A percentile compares a stretch with the other conserved stretches of the same genome.
phyloP scores from a whole-genome alignment of 2,888 invertebrate species.

The Nymphalis urticae region DNA sequence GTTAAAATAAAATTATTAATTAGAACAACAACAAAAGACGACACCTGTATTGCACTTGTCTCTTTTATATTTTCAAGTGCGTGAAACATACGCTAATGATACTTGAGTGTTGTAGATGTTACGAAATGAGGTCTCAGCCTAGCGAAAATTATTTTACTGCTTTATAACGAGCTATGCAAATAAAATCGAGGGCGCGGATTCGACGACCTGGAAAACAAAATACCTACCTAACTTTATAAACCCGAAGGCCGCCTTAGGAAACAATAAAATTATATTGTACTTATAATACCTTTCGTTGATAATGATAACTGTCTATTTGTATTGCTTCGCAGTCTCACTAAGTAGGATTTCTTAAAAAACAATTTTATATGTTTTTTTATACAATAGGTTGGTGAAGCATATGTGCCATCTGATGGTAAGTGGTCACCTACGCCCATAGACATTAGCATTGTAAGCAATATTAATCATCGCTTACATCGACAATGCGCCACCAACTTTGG shows the following conservation, averaged over 20 bases:
- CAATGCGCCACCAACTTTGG: no score
- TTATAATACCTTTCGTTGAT: not conserved
- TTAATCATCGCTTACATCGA: no score
- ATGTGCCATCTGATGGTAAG: no score
- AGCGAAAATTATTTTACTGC: constrained; percentile 24
- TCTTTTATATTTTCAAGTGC: constrained; percentile 21
- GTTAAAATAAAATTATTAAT: no score
- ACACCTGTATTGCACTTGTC: constrained; percentile 1
- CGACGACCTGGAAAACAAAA: constrained; percentile 22
- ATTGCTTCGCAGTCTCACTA: no score
- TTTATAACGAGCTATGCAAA: constrained; percentile 26
- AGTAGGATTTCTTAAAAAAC: no score
- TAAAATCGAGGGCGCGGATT: constrained; percentile 23
- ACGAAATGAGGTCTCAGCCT: constrained; percentile 26
- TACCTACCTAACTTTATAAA: constrained; percentile 1
- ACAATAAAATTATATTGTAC: not conserved
- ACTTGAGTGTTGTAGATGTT: constrained; percentile 18
- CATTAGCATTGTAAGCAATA: no score
- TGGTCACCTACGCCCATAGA: no score
- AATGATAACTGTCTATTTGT: no score
- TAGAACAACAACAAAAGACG: constrained; percentile 2
- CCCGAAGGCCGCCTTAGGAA: constrained; percentile 2
- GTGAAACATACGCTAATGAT: constrained; percentile 22
- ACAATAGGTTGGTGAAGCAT: no score
- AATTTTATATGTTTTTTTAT: no score